phyloP scores from a whole-genome alignment of 1,140 invertebrate species.

The Drosophila miranda region DNA sequence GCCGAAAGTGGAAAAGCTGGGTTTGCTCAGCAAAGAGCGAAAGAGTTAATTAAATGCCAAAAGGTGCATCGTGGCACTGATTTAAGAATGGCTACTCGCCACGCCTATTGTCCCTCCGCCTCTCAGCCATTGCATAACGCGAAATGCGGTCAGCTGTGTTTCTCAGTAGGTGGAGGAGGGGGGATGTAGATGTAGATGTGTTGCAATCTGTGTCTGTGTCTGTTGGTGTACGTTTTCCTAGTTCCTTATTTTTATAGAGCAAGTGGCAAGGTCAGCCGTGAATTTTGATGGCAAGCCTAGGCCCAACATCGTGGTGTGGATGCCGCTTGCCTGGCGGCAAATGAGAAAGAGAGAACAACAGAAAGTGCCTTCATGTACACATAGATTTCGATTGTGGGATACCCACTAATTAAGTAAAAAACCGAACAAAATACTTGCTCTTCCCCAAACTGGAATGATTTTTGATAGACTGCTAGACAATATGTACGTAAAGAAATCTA shows the following conservation, averaged over 20 bases:
- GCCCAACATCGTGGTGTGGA: background rate
- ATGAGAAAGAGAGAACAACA: too few relatives aligned
- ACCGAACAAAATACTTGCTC: background rate
- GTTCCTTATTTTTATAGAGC: background rate
- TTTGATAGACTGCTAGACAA: too few relatives aligned
- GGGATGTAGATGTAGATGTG: background rate
- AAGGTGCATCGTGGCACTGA: too few relatives aligned
- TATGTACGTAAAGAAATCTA: too few relatives aligned
- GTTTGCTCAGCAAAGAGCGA: too few relatives aligned
- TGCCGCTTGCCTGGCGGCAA: background rate
- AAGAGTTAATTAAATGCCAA: too few relatives aligned
- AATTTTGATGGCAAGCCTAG: conserved; percentile 2
- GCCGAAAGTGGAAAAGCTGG: too few relatives aligned
- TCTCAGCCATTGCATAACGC: background rate
- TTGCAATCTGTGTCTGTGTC: too few relatives aligned
- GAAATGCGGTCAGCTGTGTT: background rate
- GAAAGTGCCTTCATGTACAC: too few relatives aligned
- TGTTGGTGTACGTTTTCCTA: background rate
- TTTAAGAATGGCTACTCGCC: background rate
- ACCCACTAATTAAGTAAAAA: background rate
- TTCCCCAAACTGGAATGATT: too few relatives aligned
- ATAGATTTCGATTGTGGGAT: too few relatives aligned
- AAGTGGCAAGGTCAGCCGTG: conserved; percentile 5
- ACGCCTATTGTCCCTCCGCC: background rate
- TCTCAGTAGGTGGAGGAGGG: too few relatives aligned